These are phyloP conservation scores for Myiagra hebetior DNA, from an alignment of 2,113 vertebrate species.

Conservation along the genomic window DNA sequence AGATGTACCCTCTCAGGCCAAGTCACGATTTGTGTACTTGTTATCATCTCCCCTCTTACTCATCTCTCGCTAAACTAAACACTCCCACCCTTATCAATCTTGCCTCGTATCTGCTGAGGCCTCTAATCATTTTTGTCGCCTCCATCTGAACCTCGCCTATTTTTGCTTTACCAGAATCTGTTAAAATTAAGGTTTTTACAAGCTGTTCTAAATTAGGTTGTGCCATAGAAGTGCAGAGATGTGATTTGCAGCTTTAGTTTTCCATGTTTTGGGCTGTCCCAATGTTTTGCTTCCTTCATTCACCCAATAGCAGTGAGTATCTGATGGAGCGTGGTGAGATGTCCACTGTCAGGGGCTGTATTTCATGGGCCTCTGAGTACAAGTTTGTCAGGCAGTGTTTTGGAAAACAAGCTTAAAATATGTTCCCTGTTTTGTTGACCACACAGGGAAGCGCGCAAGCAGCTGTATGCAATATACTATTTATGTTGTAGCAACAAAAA, in stretches of 20 bases:
- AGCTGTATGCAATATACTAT: slow-evolving; percentile 7
- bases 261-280: not conserved
- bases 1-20: slow-evolving; percentile 61
- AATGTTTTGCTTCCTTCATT: not conserved
- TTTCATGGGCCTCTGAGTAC: not conserved
- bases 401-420: slow-evolving; percentile 65
- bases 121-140: slow-evolving; percentile 38
- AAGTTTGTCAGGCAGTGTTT: slow-evolving; percentile 38
- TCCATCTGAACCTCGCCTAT: not conserved
- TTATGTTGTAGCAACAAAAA: slow-evolving; percentile 27
- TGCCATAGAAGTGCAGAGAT: not conserved
- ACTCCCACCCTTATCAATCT: slow-evolving; percentile 58
- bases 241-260: not conserved
- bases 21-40: slow-evolving; percentile 53
- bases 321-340: not conserved
- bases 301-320: not conserved
- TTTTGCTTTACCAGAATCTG: not conserved
- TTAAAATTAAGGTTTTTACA: not conserved
- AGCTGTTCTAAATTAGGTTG: not conserved
- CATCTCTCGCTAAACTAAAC: slow-evolving; percentile 36
- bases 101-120: not conserved
- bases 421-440: slow-evolving; percentile 62
- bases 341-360: not conserved
- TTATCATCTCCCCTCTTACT: slow-evolving; percentile 48
- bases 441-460: slow-evolving; percentile 49